These are phyloP conservation scores for Dinocampus coccinellae DNA, from an alignment of 2,888 invertebrate species.

Conservation along the genomic window DNA sequence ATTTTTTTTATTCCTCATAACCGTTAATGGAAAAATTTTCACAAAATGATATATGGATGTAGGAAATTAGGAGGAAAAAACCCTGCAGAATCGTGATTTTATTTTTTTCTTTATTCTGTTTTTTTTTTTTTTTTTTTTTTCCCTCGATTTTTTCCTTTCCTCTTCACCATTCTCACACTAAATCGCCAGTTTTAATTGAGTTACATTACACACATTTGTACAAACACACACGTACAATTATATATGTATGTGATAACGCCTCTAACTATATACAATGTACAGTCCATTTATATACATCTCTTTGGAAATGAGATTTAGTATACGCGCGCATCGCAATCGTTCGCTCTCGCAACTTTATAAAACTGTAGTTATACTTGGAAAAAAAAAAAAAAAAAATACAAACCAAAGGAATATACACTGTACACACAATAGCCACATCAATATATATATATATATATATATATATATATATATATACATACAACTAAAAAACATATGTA, in stretches of 20 bases:
- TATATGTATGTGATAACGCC: background rate
- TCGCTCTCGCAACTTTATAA: slow-evolving; percentile 12
- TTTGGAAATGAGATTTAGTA: slow-evolving; percentile 51
- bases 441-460: background rate
- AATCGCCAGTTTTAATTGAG: slow-evolving; percentile 16
- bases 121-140: slow-evolving; percentile 9
- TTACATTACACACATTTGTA: slow-evolving; percentile 2
- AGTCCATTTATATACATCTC: slow-evolving; percentile 43
- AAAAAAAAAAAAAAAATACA: background rate
- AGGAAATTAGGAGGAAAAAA: background rate
- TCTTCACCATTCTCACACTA: background rate
- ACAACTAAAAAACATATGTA: background rate
- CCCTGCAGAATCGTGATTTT: background rate
- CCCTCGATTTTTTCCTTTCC: too few species aligned
- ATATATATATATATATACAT: background rate
- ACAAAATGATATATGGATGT: background rate
- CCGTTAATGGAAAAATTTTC: background rate
- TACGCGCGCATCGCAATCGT: background rate
- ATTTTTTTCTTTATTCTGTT: too few species aligned
- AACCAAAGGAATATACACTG: too few species aligned
- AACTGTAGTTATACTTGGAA: slow-evolving; percentile 41
- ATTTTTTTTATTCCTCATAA: too few species aligned
- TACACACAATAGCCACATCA: too few species aligned
- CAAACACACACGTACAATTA: background rate
- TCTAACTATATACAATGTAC: background rate